phyloP scores from a whole-genome alignment of 2,113 vertebrate species.

The Galbula dea region DNA sequence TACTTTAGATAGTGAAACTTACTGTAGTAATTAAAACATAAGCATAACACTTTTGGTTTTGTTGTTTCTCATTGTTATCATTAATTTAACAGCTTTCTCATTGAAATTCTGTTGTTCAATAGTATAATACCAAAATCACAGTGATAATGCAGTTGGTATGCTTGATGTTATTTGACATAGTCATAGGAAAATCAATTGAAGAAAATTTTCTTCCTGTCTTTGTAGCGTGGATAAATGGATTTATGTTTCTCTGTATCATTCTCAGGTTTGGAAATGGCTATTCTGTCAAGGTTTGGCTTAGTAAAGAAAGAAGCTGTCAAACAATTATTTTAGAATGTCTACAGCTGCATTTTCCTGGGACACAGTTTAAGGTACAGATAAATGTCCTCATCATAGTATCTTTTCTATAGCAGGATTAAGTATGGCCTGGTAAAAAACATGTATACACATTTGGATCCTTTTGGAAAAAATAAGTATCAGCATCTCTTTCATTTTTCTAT shows the following conservation, averaged over 20 bases:
- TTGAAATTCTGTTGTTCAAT: not conserved
- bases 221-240: not conserved
- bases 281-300: conserved; percentile 67
- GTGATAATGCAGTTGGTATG: not conserved
- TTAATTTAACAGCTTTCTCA: not conserved
- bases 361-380: conserved; percentile 62
- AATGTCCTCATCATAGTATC: not conserved
- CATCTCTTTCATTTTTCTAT: not conserved
- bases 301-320: not conserved
- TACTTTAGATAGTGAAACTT: not conserved
- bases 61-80: not conserved
- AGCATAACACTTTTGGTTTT: not conserved
- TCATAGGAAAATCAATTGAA: not conserved
- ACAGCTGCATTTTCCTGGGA: conserved; percentile 59
- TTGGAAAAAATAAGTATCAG: not conserved
- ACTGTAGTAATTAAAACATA: not conserved
- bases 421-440: not conserved
- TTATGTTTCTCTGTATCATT: not conserved
- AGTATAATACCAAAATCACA: not conserved
- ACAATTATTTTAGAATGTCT: conserved; percentile 49
- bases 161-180: not conserved
- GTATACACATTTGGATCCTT: not conserved
- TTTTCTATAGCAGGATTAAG: not conserved
- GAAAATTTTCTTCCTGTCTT: not conserved
- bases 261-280: conserved; percentile 69